Evolutionary conservation across 2,113 vertebrate species (phyloP).

Genomic region (Dicentrarchus labrax): DNA sequence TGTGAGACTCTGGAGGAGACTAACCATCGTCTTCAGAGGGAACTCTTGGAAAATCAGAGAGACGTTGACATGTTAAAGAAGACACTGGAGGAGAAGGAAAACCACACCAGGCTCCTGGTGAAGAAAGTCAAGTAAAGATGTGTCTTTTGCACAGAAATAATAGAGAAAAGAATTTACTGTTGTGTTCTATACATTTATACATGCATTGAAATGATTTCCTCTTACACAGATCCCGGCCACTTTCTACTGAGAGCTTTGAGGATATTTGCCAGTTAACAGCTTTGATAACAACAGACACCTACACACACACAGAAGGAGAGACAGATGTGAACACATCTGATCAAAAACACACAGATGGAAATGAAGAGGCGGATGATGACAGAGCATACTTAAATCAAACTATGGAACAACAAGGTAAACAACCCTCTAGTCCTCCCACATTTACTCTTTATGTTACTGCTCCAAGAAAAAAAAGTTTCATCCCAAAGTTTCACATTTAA

Average conservation of each 20-base stretch:
- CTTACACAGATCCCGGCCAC: conserved; percentile 15
- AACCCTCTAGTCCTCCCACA: not conserved
- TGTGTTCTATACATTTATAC: not conserved
- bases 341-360: not conserved
- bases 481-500: no score
- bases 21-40: conserved; percentile 90
- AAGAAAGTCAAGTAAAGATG: conserved; percentile 83
- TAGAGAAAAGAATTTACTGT: not conserved
- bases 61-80: conserved; percentile 88
- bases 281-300: not conserved
- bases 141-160: not conserved
- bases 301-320: not conserved
- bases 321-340: not conserved
- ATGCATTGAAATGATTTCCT: not conserved
- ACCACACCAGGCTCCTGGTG: conserved; percentile 84
- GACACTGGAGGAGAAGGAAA: conserved; percentile 85
- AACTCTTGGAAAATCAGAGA: conserved; percentile 89
- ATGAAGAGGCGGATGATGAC: not conserved
- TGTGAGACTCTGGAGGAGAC: conserved; percentile 93
- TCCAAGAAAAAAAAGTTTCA: no score
- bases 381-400: not conserved
- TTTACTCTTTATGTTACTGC: not conserved
- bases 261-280: not conserved
- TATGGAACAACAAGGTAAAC: not conserved
- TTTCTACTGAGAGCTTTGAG: conserved; percentile 7